A percentile compares a stretch with the other conserved stretches of the same genome.
phyloP scores from a whole-genome alignment of 2,113 vertebrate species.

The Helogale parvula region DNA sequence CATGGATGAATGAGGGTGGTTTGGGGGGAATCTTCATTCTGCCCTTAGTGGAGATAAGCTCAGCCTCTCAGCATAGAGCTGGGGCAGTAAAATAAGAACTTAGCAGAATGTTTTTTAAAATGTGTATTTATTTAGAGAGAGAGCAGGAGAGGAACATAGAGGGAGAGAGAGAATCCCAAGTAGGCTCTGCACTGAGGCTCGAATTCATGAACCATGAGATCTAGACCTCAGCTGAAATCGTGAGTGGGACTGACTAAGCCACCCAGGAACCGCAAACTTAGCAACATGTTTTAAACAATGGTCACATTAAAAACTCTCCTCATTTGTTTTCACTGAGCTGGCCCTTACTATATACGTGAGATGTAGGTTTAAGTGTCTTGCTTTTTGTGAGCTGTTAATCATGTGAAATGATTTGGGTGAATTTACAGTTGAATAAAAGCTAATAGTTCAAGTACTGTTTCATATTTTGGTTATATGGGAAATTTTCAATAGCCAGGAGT shows the following conservation, averaged over 20 bases:
- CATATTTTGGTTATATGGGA: neutral
- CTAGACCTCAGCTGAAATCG: no score
- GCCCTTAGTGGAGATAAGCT: neutral
- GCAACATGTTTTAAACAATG: neutral
- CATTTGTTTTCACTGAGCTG: neutral
- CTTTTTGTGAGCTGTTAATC: neutral
- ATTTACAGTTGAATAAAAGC: neutral
- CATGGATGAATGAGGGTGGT: accelerated
- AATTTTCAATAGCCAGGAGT: neutral
- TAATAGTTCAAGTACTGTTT: neutral
- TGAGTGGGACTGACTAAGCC: no score
- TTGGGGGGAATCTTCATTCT: neutral
- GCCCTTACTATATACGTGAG: neutral
- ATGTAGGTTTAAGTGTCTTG: neutral
- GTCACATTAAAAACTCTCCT: neutral
- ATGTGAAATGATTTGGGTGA: neutral
- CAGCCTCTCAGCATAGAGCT: neutral
- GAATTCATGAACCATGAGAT: no score
- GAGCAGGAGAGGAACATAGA: no score
- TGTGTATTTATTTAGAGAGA: no score
- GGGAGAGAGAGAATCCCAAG: no score
- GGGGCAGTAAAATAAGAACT: neutral
- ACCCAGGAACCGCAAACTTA: neutral
- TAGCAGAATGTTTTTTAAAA: neutral
- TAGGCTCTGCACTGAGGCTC: no score